phyloP scores from a whole-genome alignment of 2,888 invertebrate species.

The Eilema depressum region DNA sequence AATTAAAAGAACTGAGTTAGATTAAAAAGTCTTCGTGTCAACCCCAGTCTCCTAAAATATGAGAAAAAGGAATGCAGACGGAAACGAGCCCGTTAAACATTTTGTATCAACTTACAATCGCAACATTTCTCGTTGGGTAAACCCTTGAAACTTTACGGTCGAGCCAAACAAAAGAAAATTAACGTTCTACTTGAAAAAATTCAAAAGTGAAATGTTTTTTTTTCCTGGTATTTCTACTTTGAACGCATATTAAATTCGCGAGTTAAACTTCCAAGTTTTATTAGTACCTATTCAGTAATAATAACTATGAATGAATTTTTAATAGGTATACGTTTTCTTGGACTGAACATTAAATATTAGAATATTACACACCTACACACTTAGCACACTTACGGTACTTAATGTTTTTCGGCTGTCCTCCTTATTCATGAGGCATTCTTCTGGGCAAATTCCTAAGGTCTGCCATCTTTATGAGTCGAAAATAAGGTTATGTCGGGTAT shows the following conservation, averaged over 20 bases:
- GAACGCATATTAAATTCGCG: conserved; percentile 22
- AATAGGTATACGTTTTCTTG: conserved; percentile 9
- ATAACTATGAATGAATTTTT: conserved; percentile 34
- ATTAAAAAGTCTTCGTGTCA: conserved; percentile 10
- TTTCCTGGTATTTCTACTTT: conserved; percentile 23
- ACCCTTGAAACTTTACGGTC: conserved; percentile 21
- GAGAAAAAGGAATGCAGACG: conserved; percentile 18
- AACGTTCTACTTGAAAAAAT: conserved; percentile 34
- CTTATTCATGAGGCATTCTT: no score
- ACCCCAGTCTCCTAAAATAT: conserved; percentile 13
- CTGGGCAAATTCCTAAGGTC: no score
- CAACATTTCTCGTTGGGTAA: conserved; percentile 22
- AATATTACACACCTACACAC: neutral
- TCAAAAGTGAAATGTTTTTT: conserved; percentile 36
- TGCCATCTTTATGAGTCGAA: no score
- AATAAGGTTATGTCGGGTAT: neutral
- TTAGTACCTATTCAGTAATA: conserved; percentile 38
- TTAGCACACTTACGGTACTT: no score
- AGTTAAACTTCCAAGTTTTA: conserved; percentile 10
- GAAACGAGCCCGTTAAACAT: conserved; percentile 17
- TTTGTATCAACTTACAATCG: conserved; percentile 25
- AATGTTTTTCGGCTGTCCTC: neutral
- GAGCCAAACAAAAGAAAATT: conserved; percentile 31
- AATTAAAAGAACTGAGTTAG: conserved; percentile 1
- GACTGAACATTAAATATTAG: neutral